Conservation (phyloP, 2,888 invertebrate genomes). For the Pristionchus mayeri region DNA sequence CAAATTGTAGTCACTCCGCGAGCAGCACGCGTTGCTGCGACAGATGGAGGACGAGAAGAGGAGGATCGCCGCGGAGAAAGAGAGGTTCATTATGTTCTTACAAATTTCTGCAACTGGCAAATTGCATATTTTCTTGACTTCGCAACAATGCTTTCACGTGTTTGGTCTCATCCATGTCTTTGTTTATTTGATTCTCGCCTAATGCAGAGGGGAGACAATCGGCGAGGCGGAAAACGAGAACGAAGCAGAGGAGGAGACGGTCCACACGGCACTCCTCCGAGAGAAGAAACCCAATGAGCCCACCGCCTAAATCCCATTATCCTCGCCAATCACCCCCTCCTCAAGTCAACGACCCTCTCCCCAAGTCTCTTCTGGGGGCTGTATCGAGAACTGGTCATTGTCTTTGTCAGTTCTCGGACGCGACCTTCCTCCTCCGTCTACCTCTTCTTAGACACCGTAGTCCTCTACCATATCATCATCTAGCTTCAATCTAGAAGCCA, state of each 20-base stretch:
- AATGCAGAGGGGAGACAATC: constrained; percentile 41
- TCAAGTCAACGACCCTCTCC: neutral
- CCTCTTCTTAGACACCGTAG: neutral
- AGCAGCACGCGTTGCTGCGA: constrained; percentile 68
- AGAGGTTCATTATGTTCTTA: neutral
- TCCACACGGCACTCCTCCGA: constrained; percentile 36
- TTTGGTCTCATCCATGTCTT: too few relatives aligned
- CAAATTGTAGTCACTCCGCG: constrained; percentile 68
- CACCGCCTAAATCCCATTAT: neutral
- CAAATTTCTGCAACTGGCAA: neutral
- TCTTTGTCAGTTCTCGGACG: neutral
- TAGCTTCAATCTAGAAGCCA: neutral
- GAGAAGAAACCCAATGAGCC: neutral
- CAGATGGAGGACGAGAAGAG: constrained; percentile 59
- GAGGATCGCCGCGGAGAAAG: neutral
- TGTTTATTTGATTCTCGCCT: neutral
- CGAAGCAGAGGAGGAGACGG: constrained; percentile 39
- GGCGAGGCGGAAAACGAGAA: constrained; percentile 45
- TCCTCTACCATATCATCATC: constrained; percentile 2
- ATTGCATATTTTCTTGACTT: neutral
- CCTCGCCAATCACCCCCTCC: neutral
- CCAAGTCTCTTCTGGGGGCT: too few relatives aligned
- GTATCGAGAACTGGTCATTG: neutral
- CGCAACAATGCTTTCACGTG: neutral
- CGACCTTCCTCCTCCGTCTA: neutral